These are phyloP conservation scores for Coelinius sp. DNA, from an alignment of 2,888 invertebrate genomes.

Conservation along the genomic window DNA sequence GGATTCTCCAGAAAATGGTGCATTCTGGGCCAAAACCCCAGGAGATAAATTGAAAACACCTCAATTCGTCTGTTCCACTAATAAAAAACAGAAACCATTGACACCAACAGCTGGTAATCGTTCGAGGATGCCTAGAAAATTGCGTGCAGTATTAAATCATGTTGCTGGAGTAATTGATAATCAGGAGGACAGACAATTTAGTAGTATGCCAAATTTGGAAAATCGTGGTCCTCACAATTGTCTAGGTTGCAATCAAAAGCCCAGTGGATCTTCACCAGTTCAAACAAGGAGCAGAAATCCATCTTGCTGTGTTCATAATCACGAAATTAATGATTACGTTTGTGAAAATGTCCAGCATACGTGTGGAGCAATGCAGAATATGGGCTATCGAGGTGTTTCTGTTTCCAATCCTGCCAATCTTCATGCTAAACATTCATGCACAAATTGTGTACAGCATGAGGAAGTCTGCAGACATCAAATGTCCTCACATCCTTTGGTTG, in stretches of 20 bases:
- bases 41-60: constrained; percentile 35
- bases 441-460: constrained; percentile 16
- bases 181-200: not conserved
- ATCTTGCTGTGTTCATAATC: constrained; percentile 51
- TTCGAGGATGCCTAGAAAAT: constrained; percentile 9
- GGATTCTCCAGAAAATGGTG: constrained; percentile 24
- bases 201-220: constrained; percentile 32
- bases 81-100: constrained; percentile 53
- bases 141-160: constrained; percentile 32
- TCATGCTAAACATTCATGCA: constrained; percentile 23
- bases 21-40: constrained; percentile 47
- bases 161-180: constrained; percentile 15
- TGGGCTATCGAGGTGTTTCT: constrained; percentile 7
- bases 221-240: constrained; percentile 24
- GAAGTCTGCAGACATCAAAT: constrained; percentile 44
- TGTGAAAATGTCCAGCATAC: constrained; percentile 27
- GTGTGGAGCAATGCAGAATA: constrained; percentile 42
- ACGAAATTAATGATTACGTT: constrained; percentile 44
- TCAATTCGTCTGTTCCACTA: constrained; percentile 52
- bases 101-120: constrained; percentile 9
- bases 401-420: constrained; percentile 30
- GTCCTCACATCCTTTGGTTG: not conserved
- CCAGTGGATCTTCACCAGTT: constrained; percentile 20
- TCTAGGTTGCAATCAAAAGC: constrained; percentile 38
- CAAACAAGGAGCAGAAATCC: constrained; percentile 35